Evolutionary conservation across 2,797 vertebrate species (phyloP), one percentile per base, ranked within the genome.

Genomic region (Rhinophrynus dorsalis): DNA sequence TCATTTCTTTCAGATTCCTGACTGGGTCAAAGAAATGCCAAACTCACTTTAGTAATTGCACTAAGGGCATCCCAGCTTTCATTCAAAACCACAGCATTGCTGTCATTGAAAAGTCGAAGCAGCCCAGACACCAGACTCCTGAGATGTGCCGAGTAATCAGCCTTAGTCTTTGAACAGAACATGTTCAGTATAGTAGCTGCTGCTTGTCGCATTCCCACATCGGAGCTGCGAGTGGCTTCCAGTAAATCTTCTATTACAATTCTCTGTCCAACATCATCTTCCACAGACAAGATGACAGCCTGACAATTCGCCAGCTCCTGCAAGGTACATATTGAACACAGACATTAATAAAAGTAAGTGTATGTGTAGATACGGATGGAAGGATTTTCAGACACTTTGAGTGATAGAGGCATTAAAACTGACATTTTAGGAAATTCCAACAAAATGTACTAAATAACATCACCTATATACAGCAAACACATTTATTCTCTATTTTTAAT

Each of bases 61-160:
- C 93, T 97, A 72, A 99, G 93, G 0, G 97, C 95, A 73, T 99
- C 97, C 97, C 97, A 99, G 86, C 95, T 98, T 87, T 99, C 96
- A 68, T 88, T 87, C 69, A 99, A 82, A 67, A 99, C 93, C 23
- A 96, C 92, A 0, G 89, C 75, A 74, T 91, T 96, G 66, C 91
- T 74, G 82, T 99, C 97, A 0, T 97, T 98, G 42, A 99, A 96
- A 6, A 99, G 94, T 32, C 93, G 94, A 64, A 99, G 93, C 75
- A 99, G 90, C 64, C 97, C 96, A 0, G 95, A 97, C 68, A 99
- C 91, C 76, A 99, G 81, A 21, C 76, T 92, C 74, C 90, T 92
- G 7, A 94, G 92, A 74, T 99, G 96, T 24, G 82, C 78, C 0
- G 92, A 96, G 76, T 97, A 96, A 86, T 98, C 96, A 0, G 93